phyloP scores from a whole-genome alignment of 2,888 invertebrate genomes.

The Tetropium fuscum region DNA sequence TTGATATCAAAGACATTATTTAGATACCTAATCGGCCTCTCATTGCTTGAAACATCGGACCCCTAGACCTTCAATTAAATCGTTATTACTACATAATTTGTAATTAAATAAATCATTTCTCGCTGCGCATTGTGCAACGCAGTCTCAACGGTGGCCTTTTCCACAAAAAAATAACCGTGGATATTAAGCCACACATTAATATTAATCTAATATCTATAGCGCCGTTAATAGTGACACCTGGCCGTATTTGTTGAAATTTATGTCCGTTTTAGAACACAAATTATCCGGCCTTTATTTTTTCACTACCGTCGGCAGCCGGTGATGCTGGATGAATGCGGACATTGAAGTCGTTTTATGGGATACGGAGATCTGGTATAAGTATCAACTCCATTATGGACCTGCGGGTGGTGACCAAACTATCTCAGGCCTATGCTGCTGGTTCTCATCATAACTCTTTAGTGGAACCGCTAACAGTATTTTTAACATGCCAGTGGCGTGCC shows the following conservation, averaged over 20 bases:
- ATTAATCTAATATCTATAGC: constrained; percentile 45
- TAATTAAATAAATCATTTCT: constrained; percentile 13
- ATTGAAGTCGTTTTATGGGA: constrained; percentile 27
- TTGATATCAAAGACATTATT: too few species aligned
- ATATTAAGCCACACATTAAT: constrained; percentile 36
- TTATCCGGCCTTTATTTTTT: constrained; percentile 40
- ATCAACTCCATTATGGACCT: constrained; percentile 55
- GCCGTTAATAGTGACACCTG: constrained; percentile 44
- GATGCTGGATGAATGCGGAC: not conserved
- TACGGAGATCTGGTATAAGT: constrained; percentile 40
- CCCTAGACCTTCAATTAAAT: not conserved
- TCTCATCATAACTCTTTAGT: constrained; percentile 5
- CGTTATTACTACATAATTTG: not conserved
- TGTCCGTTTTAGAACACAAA: constrained; percentile 44
- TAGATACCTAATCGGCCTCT: too few species aligned
- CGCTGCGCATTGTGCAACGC: constrained; percentile 3
- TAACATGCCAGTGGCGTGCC: constrained; percentile 5
- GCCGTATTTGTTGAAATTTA: constrained; percentile 45
- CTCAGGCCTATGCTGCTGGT: constrained; percentile 20
- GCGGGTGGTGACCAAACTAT: constrained; percentile 56
- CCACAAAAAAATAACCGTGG: constrained; percentile 9
- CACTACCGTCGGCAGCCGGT: constrained; percentile 34
- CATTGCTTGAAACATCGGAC: too few species aligned
- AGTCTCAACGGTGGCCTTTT: constrained; percentile 14
- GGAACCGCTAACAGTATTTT: constrained; percentile 2